Evolutionary conservation across 2,888 invertebrate genomes (phyloP), one percentile per base, ranked within the genome.

Genomic region (Thymelicus sylvestris): DNA sequence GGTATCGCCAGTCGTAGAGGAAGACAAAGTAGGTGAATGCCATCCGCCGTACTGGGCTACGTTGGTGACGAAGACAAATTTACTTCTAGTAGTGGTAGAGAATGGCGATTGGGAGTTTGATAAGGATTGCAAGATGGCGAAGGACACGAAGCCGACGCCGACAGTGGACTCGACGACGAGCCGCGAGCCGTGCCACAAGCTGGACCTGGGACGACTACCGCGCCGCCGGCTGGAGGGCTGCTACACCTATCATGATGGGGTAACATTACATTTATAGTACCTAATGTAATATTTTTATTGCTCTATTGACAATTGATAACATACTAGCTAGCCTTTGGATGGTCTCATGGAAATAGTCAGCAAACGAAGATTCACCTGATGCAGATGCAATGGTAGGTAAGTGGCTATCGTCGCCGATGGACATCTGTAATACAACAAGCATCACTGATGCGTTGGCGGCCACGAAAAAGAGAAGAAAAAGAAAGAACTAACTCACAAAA

Each of bases 61-160:
- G 76, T 95, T 95, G 81, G 95, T 98, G 50, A 95, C 96, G 0
- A 95, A 96, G 80, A 97, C 97, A 31, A 98, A 98, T 90, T 90
- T 98, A 72, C 82, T 98, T 47, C 88, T 98, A 74, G 95, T 98
- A 62, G 96, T 97, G 13, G 95, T 97, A 6, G 95, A 97, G 80
- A 92, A 79, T 4, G 82, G 83, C 1, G 79, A 83, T 2, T 81
- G 77, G 71, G 75, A 76, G 8, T 86, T 83, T 44, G 71, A 74
- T 2, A 72, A 72, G 0, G 76, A 82, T 8, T 91, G 91, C 88
- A 88, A 75, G 31, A 83, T 96, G 67, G 93, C 98, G 66, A 94
- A 96, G 13, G 95, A 97, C 10, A 95, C 97, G 74, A 94, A 81
- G 81, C 94, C 86, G 77, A 84, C 77, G 75, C 87, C 84, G 75